Conservation (phyloP, 2,888 invertebrate species). For the Dynastes grantii region DNA sequence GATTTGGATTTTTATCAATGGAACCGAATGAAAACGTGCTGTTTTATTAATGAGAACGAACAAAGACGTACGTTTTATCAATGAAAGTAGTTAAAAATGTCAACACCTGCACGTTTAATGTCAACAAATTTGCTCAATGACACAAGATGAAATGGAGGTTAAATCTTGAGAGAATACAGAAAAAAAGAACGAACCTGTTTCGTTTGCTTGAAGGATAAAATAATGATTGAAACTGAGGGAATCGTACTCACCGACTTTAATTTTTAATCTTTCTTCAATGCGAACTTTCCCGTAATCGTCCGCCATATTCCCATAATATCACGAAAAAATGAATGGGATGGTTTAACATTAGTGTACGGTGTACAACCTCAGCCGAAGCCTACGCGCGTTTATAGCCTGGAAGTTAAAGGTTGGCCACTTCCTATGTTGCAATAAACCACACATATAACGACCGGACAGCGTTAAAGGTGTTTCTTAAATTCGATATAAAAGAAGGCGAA, state of each 20-base stretch:
- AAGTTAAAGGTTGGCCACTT: conserved; percentile 59
- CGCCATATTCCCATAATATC: conserved; percentile 87
- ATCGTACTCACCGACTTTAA: conserved; percentile 88
- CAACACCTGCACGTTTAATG: conserved; percentile 64
- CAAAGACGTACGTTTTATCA: conserved; percentile 49
- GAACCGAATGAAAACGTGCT: conserved; percentile 13
- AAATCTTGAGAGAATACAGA: conserved; percentile 24
- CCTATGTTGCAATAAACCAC: conserved; percentile 57
- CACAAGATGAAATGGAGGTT: conserved; percentile 51
- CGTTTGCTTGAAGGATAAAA: conserved; percentile 8
- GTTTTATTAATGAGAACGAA: conserved; percentile 52
- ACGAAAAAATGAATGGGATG: conserved; percentile 69
- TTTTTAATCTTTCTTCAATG: conserved; percentile 94
- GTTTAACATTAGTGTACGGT: conserved; percentile 64
- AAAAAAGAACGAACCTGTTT: conserved; percentile 11
- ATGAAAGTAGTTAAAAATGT: conserved; percentile 54
- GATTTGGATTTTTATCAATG: conserved; percentile 26
- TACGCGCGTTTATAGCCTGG: conserved; percentile 58
- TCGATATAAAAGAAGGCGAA: conserved; percentile 3
- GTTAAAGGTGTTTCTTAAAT: not conserved
- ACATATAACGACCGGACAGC: conserved; percentile 19
- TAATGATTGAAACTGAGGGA: conserved; percentile 13
- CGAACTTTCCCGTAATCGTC: conserved; percentile 92
- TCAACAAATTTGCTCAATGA: conserved; percentile 60
- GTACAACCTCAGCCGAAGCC: conserved; percentile 51